phyloP scores from a whole-genome alignment of 2,888 invertebrate genomes.

The Plemyria rubiginata region DNA sequence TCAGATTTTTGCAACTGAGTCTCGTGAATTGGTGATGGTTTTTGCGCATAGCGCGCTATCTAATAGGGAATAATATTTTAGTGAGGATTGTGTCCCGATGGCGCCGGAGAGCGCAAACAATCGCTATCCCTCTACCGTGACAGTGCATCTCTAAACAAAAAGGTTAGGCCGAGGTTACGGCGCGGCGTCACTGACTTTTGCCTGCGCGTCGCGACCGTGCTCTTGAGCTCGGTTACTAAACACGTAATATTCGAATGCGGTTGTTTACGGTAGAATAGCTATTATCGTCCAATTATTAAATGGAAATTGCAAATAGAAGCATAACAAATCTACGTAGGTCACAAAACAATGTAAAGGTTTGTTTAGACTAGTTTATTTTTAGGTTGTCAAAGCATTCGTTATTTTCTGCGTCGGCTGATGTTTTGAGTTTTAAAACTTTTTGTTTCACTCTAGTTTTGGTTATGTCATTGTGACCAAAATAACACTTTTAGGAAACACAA shows the following conservation, averaged over 20 bases:
- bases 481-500: neutral
- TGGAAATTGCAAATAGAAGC: no score
- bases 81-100: constrained; percentile 5
- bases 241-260: constrained; percentile 5
- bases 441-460: no score
- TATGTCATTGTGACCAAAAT: no score
- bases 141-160: constrained; percentile 35
- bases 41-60: neutral
- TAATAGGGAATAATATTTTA: constrained; percentile 2
- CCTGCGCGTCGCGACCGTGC: constrained; percentile 4
- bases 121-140: constrained; percentile 32
- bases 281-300: no score
- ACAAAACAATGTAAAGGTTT: no score
- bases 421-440: neutral
- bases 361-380: no score
- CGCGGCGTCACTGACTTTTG: constrained; percentile 24
- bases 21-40: neutral
- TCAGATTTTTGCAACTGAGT: neutral
- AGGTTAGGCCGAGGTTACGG: constrained; percentile 35
- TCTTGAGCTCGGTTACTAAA: constrained; percentile 14
- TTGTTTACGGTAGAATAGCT: neutral
- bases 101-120: constrained; percentile 20
- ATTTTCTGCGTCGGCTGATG: neutral
- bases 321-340: no score
- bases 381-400: neutral